Evolutionary conservation across 2,888 invertebrate genomes (phyloP).

Genomic region (Desoria tigrina): DNA sequence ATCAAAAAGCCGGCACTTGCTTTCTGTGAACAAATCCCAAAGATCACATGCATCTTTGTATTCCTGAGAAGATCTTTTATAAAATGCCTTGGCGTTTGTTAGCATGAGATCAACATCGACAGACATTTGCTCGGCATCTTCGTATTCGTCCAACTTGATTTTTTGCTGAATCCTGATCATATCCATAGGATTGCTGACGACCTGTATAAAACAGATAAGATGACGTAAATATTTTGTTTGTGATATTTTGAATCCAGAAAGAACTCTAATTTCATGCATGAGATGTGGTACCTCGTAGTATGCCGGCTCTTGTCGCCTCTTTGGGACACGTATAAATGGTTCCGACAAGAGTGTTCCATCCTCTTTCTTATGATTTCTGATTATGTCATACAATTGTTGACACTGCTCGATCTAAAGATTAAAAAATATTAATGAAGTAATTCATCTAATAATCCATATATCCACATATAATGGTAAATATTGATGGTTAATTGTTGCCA

Average conservation of each 20-base stretch:
- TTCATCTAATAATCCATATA: neutral
- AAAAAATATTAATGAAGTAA: conserved; percentile 12
- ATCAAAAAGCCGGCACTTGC: conserved; percentile 62
- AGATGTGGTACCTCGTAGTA: conserved; percentile 75
- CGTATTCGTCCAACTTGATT: conserved; percentile 94
- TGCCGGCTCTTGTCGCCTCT: conserved; percentile 85
- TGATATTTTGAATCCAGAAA: too few species aligned
- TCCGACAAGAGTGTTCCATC: conserved; percentile 90
- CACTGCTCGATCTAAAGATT: conserved; percentile 72
- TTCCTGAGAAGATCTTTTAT: conserved; percentile 77
- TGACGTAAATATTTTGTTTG: too few species aligned
- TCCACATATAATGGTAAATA: neutral
- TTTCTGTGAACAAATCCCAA: conserved; percentile 76
- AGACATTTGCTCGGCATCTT: conserved; percentile 86
- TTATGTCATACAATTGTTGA: conserved; percentile 88
- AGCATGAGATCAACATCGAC: conserved; percentile 88
- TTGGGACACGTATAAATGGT: conserved; percentile 90
- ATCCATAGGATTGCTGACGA: conserved; percentile 93
- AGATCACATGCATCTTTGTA: conserved; percentile 86
- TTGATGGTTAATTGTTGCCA: neutral
- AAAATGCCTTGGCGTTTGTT: conserved; percentile 92
- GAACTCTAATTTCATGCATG: too few species aligned
- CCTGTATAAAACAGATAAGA: conserved; percentile 61
- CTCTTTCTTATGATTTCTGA: conserved; percentile 86
- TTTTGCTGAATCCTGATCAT: conserved; percentile 93